Evolutionary conservation across 2,113 vertebrate genomes (phyloP).

Genomic region (Plotosus lineatus): DNA sequence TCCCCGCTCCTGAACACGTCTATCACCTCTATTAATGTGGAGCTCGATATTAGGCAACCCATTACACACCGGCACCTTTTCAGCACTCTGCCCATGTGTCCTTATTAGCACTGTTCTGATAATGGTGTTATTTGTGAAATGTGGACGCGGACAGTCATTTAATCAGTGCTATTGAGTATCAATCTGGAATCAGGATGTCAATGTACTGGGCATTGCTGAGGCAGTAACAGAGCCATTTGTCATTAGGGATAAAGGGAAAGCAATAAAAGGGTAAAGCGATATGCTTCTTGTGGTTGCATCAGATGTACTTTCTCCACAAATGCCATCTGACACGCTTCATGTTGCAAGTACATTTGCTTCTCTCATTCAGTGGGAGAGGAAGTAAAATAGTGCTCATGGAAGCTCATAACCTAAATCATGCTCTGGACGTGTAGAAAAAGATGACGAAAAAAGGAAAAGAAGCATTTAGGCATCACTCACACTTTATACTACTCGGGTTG

Average conservation of each 20-base stretch:
- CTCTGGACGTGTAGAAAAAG: neutral
- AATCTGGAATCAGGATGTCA: conserved; percentile 29
- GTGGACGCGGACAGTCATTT: conserved; percentile 37
- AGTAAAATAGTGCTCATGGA: neutral
- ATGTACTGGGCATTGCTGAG: conserved; percentile 38
- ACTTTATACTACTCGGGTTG: too few species aligned
- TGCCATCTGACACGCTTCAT: conserved; percentile 47
- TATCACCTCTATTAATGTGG: conserved; percentile 19
- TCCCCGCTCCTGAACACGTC: neutral
- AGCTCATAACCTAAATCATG: neutral
- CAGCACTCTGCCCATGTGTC: conserved; percentile 15
- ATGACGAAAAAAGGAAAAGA: neutral
- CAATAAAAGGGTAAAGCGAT: conserved; percentile 46
- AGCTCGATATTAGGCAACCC: neutral
- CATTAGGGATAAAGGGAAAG: conserved; percentile 22
- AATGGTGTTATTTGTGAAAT: conserved; percentile 31
- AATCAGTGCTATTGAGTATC: conserved; percentile 43
- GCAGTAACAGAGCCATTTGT: conserved; percentile 30
- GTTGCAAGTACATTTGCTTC: conserved; percentile 30
- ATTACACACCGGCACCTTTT: conserved; percentile 28
- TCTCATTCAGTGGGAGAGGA: conserved; percentile 6
- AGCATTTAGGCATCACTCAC: too few species aligned
- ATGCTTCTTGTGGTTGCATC: conserved; percentile 45
- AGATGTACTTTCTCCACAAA: conserved; percentile 47
- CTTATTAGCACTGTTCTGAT: conserved; percentile 44